phyloP scores from a whole-genome alignment of 2,888 invertebrate species.

The Emmelina monodactyla region DNA sequence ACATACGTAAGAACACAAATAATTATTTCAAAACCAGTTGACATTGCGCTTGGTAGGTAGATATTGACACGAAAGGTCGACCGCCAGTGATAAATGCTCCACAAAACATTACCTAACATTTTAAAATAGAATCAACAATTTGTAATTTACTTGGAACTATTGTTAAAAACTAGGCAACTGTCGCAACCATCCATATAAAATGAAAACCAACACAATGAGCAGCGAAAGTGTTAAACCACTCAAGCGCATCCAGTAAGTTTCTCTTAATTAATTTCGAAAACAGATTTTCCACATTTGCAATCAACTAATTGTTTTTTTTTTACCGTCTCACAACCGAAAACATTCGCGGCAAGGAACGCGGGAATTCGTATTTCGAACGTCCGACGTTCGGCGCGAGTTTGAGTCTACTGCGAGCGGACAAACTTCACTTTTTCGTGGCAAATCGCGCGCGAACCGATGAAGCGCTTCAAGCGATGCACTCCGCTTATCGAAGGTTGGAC shows the following conservation, averaged over 20 bases:
- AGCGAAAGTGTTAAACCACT: constrained; percentile 48
- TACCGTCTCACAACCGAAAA: no score
- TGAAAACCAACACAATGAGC: constrained; percentile 19
- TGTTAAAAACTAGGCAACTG: constrained; percentile 19
- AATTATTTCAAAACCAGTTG: constrained; percentile 1
- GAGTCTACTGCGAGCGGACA: no score
- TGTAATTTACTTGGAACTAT: constrained; percentile 5
- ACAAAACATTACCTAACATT: neutral
- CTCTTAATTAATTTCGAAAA: constrained; percentile 18
- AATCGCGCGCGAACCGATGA: neutral
- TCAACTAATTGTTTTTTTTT: no score
- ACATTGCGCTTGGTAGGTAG: neutral
- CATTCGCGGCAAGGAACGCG: neutral
- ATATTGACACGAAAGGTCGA: neutral
- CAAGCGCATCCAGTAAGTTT: constrained; percentile 40
- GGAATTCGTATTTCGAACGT: neutral
- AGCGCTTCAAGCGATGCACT: no score
- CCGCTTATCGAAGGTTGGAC: no score
- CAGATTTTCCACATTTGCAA: no score
- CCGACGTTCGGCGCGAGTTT: neutral
- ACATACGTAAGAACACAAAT: no score
- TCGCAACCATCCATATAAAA: constrained; percentile 22
- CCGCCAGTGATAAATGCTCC: neutral
- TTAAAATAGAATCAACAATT: no score
- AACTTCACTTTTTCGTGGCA: no score